Percentiles rank a stretch among this genome's conserved stretches.
These are phyloP conservation scores for Pachyramphus minor DNA, from an alignment of 2,113 vertebrate genomes.

Conservation along the genomic window DNA sequence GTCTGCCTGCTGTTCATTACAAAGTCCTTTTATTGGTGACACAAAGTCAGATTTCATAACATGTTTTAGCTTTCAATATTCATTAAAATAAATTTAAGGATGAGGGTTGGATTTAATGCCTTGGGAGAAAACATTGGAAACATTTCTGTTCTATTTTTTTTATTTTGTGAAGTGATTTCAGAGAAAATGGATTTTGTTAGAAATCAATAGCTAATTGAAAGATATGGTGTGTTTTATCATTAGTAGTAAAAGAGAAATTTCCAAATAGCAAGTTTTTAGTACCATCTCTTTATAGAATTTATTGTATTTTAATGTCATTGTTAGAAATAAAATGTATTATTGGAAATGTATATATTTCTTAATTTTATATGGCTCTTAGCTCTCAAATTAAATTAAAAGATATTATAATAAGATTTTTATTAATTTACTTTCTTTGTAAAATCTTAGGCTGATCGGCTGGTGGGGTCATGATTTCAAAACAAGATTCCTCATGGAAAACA, in stretches of 20 bases:
- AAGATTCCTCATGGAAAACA: constrained; percentile 89
- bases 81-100: neutral
- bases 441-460: constrained; percentile 86
- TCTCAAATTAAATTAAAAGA: neutral
- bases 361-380: neutral
- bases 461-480: constrained; percentile 89
- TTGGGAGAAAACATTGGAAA: neutral
- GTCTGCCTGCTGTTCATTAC: neutral
- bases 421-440: neutral
- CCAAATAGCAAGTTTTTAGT: neutral
- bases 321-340: neutral
- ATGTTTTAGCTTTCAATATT: neutral
- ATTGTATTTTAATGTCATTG: neutral
- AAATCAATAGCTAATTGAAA: constrained; percentile 39
- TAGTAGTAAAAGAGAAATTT: neutral
- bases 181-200: neutral
- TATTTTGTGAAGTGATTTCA: neutral
- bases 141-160: neutral
- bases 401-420: neutral
- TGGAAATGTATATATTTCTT: neutral
- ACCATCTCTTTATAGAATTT: neutral
- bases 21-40: neutral
- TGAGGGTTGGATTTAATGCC: neutral
- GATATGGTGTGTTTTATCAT: neutral
- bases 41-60: neutral